Conservation (phyloP, 2,113 vertebrate genomes). For the Sorex fumeus region DNA sequence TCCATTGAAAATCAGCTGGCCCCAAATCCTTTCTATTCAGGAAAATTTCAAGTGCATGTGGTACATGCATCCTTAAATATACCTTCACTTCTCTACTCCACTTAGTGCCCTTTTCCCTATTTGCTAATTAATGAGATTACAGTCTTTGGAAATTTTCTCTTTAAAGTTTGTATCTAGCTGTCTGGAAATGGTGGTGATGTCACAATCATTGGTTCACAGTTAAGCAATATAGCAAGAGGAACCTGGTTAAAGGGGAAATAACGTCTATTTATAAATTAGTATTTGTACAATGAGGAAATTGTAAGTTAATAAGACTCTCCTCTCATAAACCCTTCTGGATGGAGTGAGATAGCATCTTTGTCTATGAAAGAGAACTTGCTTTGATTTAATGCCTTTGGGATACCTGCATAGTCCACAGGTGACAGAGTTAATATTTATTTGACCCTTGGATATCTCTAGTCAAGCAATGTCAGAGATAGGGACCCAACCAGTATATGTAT, state of each 20-base stretch:
- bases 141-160: constrained; percentile 66
- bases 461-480: not conserved
- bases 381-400: not conserved
- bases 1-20: constrained; percentile 18
- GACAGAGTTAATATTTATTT: constrained; percentile 10
- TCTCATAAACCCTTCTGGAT: constrained; percentile 20
- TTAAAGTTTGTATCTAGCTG: constrained; percentile 61
- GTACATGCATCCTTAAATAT: constrained; percentile 64
- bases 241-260: constrained; percentile 78
- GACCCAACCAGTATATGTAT: not conserved
- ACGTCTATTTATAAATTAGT: constrained; percentile 58
- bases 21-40: constrained; percentile 23
- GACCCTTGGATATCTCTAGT: not conserved
- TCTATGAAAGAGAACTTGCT: constrained; percentile 2
- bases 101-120: constrained; percentile 28
- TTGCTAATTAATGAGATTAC: constrained; percentile 45
- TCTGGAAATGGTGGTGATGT: constrained; percentile 76
- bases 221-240: constrained; percentile 79
- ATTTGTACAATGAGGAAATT: constrained; percentile 48
- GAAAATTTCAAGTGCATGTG: constrained; percentile 44
- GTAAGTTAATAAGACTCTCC: constrained; percentile 20
- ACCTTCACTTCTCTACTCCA: constrained; percentile 36
- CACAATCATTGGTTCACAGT: constrained; percentile 71
- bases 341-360: not conserved
- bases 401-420: not conserved